phyloP scores from a whole-genome alignment of 2,888 invertebrate genomes.

The Amorpha juglandis region DNA sequence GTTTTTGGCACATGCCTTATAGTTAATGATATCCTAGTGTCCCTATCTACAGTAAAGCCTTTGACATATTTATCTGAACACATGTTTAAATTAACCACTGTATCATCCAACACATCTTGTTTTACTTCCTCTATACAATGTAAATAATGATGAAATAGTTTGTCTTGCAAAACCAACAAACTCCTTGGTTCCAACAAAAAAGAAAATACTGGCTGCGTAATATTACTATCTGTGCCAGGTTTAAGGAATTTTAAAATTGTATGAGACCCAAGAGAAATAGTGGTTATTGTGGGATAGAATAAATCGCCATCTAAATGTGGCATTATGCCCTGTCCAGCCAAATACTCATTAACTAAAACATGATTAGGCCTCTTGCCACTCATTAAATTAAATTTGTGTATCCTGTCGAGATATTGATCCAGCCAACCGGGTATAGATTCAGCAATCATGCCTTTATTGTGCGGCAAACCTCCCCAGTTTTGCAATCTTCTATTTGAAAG shows the following conservation, averaged over 20 bases:
- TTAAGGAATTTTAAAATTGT: slow-evolving; percentile 93
- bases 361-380: slow-evolving; percentile 93
- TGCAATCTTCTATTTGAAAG: slow-evolving; percentile 95
- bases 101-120: slow-evolving; percentile 86
- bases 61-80: slow-evolving; percentile 83
- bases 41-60: slow-evolving; percentile 84
- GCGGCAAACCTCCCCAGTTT: slow-evolving; percentile 98
- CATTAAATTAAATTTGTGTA: slow-evolving; percentile 88
- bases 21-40: slow-evolving; percentile 93
- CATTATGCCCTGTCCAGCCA: slow-evolving; percentile 97
- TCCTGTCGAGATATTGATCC: slow-evolving; percentile 87
- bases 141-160: slow-evolving; percentile 92
- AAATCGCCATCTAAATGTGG: slow-evolving; percentile 98
- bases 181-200: slow-evolving; percentile 94
- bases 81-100: slow-evolving; percentile 86
- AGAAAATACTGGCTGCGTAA: slow-evolving; percentile 84
- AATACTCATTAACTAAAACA: slow-evolving; percentile 97
- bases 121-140: slow-evolving; percentile 92
- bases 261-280: slow-evolving; percentile 96
- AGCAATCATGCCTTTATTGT: slow-evolving; percentile 95
- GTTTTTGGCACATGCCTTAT: slow-evolving; percentile 97
- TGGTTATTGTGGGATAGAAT: slow-evolving; percentile 96
- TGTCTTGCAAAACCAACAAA: slow-evolving; percentile 92
- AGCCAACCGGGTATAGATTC: slow-evolving; percentile 96
- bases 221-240: slow-evolving; percentile 66